Evolutionary conservation across 2,797 vertebrate genomes (phyloP), one percentile per base, ranked within the genome.

Genomic region (Sternarchorhynchus goeldii): DNA sequence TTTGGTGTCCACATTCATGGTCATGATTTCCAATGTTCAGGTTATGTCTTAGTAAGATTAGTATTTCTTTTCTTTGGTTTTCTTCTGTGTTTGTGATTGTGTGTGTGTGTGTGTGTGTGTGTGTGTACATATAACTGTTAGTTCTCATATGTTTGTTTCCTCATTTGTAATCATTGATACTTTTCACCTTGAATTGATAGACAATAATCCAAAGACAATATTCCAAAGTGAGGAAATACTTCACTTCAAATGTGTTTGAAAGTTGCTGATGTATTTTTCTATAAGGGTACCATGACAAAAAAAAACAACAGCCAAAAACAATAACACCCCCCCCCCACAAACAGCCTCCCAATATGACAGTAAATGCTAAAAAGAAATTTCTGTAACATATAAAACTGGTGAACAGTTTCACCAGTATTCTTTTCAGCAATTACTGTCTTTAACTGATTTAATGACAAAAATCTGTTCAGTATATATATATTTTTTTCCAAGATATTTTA

Each of bases 231-330:
- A 45, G 10, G 41, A 8, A 18, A 18, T 50, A 50, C 36, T 20
- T 59, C 18, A 59, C 55, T 31, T 16, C 53, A n/a, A 41, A 57
- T 79, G 41, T 62, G 67, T 55, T n/a, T 74, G 31, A 55, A 59
- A 39, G 68, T 21, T 82, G 67, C 69, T 56, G 2, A 25, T 70
- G 53, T 58, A 16, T 34, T 79, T 57, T 75, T 73, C n/a, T 32
- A 4, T 41, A 81, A 85, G 83, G 84, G 80, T 85, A 78, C 81
- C 78, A 78, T 87, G 83, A 85, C 83, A 86, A 83, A 84, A 81
- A 81, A 83, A 78, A 69, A 67, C 34, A 73, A 53, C 70, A 50
- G 56, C 55, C 25, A 25, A 25, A 25, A 41, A 2, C 4, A 20
- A 36, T 60, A 41, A 41, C 45, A 10, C 25, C 25, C 25, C 25